Evolutionary conservation across 2,113 vertebrate species (phyloP), one percentile per base, ranked within the genome.

Genomic region (Apistogramma diplotaenia): DNA sequence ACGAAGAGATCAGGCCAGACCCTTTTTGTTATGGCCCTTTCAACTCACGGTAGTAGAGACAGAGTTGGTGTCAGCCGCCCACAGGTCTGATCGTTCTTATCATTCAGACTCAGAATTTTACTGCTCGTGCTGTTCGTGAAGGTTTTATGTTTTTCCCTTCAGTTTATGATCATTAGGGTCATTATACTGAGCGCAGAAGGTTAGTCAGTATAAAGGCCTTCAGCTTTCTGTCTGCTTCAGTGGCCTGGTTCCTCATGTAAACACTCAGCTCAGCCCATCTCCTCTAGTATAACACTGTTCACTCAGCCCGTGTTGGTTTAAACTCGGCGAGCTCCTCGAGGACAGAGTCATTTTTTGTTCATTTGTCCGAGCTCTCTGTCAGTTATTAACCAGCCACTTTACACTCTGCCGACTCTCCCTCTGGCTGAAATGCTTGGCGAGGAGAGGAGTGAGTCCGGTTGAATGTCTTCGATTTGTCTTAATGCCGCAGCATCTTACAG

Each of bases 361-460:
- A 82, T 90, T 67, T 81, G 86, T 61, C 76, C 80, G 84, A 78
- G 60, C 43, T 57, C 57, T 78, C 75, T 79, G 86, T 89, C 35
- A 57, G 72, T 90, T 31, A 92, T 91, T 90, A 87, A 90, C 85
- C 71, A 65, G 56, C 49, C 27, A 5, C 81, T 58, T 55, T 60
- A 18, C 15, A 10, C 79, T 19, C 3, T 6, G 6, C 51, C 3
- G 11, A 54, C 58, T 71, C 40, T 21, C 31, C n/a, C 33, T 61
- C 51, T 60, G 13, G 75, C 31, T 65, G 75, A 55, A 53, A 65
- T 4, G 11, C 13, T 76, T 18, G 1, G 33, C 4, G 23, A 31
- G 57, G 71, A 46, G 71, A 46, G 37, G 25, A 37, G n/a, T 3
- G 16, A 35, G 33, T 82, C 46, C 6, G 15, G 57, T 35, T 49